Evolutionary conservation across 2,113 vertebrate genomes (phyloP).

Genomic region (Gavia stellata): DNA sequence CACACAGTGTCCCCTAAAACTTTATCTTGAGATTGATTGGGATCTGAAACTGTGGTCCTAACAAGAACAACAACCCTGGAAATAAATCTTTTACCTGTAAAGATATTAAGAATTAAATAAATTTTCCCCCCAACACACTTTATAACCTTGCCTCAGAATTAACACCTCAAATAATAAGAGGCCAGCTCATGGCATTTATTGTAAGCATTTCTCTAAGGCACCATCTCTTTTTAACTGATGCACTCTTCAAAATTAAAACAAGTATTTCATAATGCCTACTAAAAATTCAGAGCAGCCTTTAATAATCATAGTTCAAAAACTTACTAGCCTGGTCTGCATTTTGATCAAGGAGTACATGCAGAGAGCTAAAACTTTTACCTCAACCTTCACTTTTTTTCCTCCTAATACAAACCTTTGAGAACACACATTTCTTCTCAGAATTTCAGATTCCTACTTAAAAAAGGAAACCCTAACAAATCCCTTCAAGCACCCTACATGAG

Average conservation of each 20-base stretch:
- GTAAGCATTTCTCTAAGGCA: not conserved
- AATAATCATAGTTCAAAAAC: conserved; percentile 7
- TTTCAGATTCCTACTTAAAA: not conserved
- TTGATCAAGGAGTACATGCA: not conserved
- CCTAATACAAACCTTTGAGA: not conserved
- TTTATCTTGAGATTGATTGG: not conserved
- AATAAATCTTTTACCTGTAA: not conserved
- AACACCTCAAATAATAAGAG: not conserved
- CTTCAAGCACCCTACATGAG: not conserved
- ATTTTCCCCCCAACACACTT: not conserved
- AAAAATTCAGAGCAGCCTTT: conserved; percentile 5
- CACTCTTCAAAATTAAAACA: conserved; percentile 24
- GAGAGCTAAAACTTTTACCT: not conserved
- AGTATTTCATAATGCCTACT: conserved; percentile 27
- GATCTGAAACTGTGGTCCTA: not conserved
- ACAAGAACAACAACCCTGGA: not conserved
- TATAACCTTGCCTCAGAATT: not conserved
- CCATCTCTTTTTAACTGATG: conserved; percentile 11
- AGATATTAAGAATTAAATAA: not conserved
- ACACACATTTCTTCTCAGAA: not conserved
- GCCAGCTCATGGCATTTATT: conserved; percentile 5
- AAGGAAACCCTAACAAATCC: not conserved
- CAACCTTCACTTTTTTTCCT: not conserved
- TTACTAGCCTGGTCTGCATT: not conserved
- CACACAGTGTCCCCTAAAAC: not conserved